Evolutionary conservation across 2,888 invertebrate genomes (phyloP).

Genomic region (Lepeophtheirus nordmannii): DNA sequence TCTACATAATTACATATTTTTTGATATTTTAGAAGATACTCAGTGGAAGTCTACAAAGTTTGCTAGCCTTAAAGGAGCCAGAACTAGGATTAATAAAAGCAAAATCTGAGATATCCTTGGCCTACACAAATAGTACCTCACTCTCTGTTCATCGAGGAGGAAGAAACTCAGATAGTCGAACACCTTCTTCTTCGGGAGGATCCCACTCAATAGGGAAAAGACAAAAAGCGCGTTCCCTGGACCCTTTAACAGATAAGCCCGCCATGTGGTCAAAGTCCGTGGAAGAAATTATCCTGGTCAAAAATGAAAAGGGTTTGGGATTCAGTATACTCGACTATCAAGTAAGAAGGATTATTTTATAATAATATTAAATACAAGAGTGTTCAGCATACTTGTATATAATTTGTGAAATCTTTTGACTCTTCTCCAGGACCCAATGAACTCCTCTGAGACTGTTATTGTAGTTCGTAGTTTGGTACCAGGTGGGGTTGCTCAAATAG

Average conservation of each 20-base stretch:
- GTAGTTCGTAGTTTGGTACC: conserved; percentile 24
- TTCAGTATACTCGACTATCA: conserved; percentile 25
- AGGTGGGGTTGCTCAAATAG: conserved; percentile 21
- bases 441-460: conserved; percentile 19
- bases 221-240: background rate
- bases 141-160: conserved; percentile 14
- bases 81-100: conserved; percentile 13
- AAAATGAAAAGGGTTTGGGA: conserved; percentile 22
- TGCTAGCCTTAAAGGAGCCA: conserved; percentile 15
- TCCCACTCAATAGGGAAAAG: background rate
- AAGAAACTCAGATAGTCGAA: background rate
- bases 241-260: background rate
- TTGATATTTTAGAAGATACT: conserved; percentile 18
- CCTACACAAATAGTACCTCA: conserved; percentile 13
- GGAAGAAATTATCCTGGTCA: conserved; percentile 13
- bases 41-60: conserved; percentile 22
- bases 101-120: conserved; percentile 21
- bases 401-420: background rate
- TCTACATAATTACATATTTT: background rate
- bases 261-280: conserved; percentile 19
- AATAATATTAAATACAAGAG: background rate
- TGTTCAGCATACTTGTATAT: background rate
- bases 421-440: conserved; percentile 17
- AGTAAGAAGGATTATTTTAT: conserved; percentile 3
- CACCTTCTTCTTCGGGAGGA: background rate